Percentiles rank a stretch among this genome's conserved stretches.
These are phyloP conservation scores for Lepidonotus clava DNA, from an alignment of 2,888 invertebrate species.

Conservation along the genomic window DNA sequence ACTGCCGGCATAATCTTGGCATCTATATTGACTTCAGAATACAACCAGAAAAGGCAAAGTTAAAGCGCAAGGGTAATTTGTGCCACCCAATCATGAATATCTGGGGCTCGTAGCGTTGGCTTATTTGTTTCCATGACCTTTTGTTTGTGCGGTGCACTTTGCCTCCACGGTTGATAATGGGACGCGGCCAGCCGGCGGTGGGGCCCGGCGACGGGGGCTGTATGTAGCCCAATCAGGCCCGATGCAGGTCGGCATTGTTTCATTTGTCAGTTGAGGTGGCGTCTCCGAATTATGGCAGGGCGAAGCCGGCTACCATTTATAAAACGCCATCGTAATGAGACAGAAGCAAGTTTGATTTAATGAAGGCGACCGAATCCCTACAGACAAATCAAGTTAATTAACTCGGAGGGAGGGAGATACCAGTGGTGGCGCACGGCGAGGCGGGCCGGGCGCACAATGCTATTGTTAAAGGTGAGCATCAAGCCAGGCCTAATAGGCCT, in stretches of 20 bases:
- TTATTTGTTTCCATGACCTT: background rate
- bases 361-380: slow-evolving; percentile 42
- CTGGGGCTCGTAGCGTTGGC: background rate
- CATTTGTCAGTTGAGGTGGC: background rate
- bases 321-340: slow-evolving; percentile 24
- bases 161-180: background rate
- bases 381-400: slow-evolving; percentile 42
- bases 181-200: background rate
- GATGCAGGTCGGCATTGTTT: background rate
- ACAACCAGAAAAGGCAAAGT: no score
- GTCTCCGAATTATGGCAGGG: background rate
- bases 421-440: background rate
- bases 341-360: slow-evolving; percentile 45
- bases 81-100: slow-evolving; percentile 15
- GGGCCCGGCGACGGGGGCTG: background rate
- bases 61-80: no score
- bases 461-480: background rate
- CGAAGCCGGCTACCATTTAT: background rate
- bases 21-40: no score
- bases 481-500: background rate
- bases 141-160: background rate
- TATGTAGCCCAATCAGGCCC: background rate
- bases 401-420: background rate
- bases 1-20: no score
- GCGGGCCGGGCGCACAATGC: background rate